Evolutionary conservation across 2,797 vertebrate genomes (phyloP).

Genomic region (Pangasius krempfi): DNA sequence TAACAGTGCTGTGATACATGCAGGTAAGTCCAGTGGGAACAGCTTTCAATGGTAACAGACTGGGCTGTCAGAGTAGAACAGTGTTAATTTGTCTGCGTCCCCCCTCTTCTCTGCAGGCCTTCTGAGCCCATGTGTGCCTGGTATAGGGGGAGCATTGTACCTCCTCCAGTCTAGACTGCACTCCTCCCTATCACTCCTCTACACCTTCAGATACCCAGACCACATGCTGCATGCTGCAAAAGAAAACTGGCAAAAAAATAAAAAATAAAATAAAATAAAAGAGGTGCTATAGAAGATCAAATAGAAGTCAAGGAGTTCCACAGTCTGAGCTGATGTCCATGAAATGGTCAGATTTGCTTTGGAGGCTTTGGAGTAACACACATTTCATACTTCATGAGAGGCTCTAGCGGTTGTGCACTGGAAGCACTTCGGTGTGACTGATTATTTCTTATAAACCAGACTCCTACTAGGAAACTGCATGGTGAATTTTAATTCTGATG

Average conservation of each 20-base stretch:
- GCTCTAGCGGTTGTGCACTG: not conserved
- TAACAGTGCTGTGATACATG: constrained; percentile 27
- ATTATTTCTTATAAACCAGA: constrained; percentile 8
- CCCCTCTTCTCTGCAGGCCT: constrained; percentile 47
- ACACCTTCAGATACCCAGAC: constrained; percentile 47
- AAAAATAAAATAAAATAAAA: not conserved
- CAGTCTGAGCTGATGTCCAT: not conserved
- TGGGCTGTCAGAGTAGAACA: constrained; percentile 40
- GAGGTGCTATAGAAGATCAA: constrained; percentile 50
- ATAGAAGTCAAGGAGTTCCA: constrained; percentile 16
- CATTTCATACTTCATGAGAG: constrained; percentile 14
- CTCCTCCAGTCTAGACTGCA: constrained; percentile 47
- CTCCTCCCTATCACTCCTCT: constrained; percentile 45
- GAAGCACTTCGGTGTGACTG: constrained; percentile 1
- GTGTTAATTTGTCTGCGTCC: constrained; percentile 61
- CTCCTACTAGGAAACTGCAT: constrained; percentile 13
- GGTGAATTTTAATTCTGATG: constrained; percentile 17
- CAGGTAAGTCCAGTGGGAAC: constrained; percentile 51
- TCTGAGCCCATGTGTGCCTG: constrained; percentile 40
- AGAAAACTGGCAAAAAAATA: constrained; percentile 42
- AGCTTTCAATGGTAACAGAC: constrained; percentile 34
- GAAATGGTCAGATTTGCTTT: constrained; percentile 27
- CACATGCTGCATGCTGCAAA: constrained; percentile 38
- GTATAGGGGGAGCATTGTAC: constrained; percentile 60
- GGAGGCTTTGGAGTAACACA: constrained; percentile 3